A percentile compares a stretch with the other conserved stretches of the same genome.
Evolutionary conservation across 1,140 invertebrate genomes (phyloP).

Genomic region (Aphis gossypii): DNA sequence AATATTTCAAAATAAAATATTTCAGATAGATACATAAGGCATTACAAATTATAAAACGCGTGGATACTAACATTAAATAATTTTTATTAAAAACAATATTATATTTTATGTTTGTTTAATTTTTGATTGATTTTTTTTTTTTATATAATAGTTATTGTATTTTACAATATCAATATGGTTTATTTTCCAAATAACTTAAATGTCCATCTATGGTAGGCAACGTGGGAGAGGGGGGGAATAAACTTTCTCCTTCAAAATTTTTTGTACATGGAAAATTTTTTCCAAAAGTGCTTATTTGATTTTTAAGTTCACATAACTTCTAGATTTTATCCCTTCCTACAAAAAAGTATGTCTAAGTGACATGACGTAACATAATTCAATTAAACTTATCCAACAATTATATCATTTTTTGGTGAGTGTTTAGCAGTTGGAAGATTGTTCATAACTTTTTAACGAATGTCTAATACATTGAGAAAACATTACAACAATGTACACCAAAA

Average conservation of each 20-base stretch:
- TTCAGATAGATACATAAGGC: not conserved
- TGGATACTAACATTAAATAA: not conserved
- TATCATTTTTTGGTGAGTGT: not conserved
- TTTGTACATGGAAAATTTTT: not conserved
- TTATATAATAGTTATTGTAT: too few relatives aligned
- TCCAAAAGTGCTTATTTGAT: not conserved
- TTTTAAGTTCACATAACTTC: too few relatives aligned
- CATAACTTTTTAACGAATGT: not conserved
- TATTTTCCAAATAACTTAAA: not conserved
- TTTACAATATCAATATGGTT: not conserved
- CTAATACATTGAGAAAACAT: too few relatives aligned
- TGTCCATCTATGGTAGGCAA: too few relatives aligned
- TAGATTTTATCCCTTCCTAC: not conserved
- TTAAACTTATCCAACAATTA: not conserved
- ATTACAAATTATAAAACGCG: not conserved
- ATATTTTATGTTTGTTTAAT: not conserved
- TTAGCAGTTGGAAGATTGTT: not conserved
- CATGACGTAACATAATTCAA: too few relatives aligned
- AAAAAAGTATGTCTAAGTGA: not conserved
- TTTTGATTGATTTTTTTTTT: not conserved
- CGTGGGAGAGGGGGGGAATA: too few relatives aligned
- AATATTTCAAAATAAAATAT: not conserved
- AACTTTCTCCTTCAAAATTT: too few relatives aligned
- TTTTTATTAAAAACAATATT: too few relatives aligned
- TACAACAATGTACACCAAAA: not conserved